phyloP scores from a whole-genome alignment of 2,797 vertebrate species.

The Enteromius treurensis region DNA sequence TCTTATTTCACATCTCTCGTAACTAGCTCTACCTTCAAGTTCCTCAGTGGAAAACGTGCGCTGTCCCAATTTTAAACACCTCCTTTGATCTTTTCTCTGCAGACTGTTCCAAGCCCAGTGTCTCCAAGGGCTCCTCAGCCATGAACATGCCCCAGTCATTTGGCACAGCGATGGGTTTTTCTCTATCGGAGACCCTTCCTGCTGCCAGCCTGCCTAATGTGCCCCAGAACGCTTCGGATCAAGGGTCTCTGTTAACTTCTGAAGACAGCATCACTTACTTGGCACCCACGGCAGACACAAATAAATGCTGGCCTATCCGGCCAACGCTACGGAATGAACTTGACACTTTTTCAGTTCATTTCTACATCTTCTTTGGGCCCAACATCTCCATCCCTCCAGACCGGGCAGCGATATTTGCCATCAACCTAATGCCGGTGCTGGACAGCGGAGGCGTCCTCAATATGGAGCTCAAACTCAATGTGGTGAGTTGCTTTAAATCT shows the following conservation, averaged over 20 bases:
- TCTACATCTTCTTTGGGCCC: conserved; percentile 98
- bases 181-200: conserved; percentile 77
- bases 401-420: conserved; percentile 89
- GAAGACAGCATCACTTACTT: conserved; percentile 75
- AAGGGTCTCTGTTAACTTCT: conserved; percentile 51
- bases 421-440: conserved; percentile 93
- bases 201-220: conserved; percentile 70
- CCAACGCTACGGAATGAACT: conserved; percentile 96
- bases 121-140: conserved; percentile 79
- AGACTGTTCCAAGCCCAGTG: conserved; percentile 90
- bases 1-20: conserved; percentile 20
- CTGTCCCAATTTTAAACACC: conserved; percentile 46
- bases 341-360: conserved; percentile 98
- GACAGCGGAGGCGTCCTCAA: conserved; percentile 96
- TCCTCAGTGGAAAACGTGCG: not conserved
- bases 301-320: conserved; percentile 92
- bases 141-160: conserved; percentile 98
- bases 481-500: conserved; percentile 76
- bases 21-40: conserved; percentile 25
- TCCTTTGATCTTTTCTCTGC: conserved; percentile 54
- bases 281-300: conserved; percentile 68
- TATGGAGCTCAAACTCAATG: conserved; percentile 94
- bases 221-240: conserved; percentile 68
- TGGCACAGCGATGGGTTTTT: conserved; percentile 82
- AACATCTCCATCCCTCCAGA: conserved; percentile 92